These are phyloP conservation scores for Hipposideros armiger DNA, from an alignment of 2,113 vertebrate genomes.

Conservation along the genomic window DNA sequence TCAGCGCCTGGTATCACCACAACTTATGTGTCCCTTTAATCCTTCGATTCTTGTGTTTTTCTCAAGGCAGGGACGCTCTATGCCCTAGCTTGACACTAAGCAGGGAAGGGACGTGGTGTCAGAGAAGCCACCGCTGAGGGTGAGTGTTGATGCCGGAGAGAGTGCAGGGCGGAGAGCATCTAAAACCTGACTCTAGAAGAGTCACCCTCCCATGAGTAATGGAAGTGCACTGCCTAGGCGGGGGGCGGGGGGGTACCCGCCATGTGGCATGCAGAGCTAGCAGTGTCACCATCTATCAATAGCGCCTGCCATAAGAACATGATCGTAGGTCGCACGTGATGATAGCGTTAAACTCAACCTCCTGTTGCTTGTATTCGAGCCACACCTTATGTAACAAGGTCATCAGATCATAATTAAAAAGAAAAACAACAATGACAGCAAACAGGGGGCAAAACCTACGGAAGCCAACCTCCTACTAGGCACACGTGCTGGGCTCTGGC, in stretches of 20 bases:
- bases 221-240: not conserved
- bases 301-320: not conserved
- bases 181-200: not conserved
- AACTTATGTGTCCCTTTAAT: not conserved
- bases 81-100: not conserved
- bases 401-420: slow-evolving; percentile 56
- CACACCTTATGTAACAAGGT: slow-evolving; percentile 25
- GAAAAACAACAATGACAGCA: not conserved
- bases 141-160: not conserved
- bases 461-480: fast-evolving
- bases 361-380: slow-evolving; percentile 40
- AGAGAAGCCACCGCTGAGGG: not conserved
- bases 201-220: not conserved
- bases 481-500: not conserved
- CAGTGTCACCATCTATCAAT: not conserved
- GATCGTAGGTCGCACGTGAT: slow-evolving; percentile 19
- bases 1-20: not conserved
- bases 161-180: not conserved
- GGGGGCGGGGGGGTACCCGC: not conserved
- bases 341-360: slow-evolving; percentile 48
- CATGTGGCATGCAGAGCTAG: not conserved
- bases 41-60: not conserved
- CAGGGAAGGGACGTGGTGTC: not conserved
- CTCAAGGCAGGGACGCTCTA: not conserved
- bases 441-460: not conserved